A percentile compares a stretch with the other conserved stretches of the same genome.
Conservation (phyloP, 2,888 invertebrate genomes). For the Parnassius mnemosyne region DNA sequence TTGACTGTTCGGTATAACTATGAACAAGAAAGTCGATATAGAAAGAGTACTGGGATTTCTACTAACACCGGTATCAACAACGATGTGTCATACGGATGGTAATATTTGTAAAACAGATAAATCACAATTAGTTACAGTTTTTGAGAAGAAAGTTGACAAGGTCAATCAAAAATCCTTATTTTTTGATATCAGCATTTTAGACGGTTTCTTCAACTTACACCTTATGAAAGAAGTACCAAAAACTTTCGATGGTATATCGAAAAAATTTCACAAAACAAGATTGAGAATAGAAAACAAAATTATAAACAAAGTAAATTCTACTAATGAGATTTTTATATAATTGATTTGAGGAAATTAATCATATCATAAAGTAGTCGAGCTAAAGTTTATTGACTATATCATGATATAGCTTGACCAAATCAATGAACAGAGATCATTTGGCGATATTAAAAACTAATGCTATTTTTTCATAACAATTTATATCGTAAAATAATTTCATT, state of each 20-base stretch:
- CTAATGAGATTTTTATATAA: no score
- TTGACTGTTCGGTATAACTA: background rate
- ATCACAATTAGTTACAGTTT: background rate
- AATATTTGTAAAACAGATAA: background rate
- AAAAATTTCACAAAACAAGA: no score
- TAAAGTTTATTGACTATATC: no score
- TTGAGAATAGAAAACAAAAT: no score
- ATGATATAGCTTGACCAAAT: no score
- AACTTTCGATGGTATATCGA: background rate
- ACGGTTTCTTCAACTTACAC: background rate
- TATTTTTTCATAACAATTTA: no score
- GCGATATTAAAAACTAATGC: no score
- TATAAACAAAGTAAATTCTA: no score
- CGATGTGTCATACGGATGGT: background rate
- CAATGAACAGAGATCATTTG: no score
- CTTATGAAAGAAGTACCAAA: background rate
- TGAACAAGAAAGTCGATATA: background rate
- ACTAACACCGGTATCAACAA: background rate
- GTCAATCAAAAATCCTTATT: background rate
- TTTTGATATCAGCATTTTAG: background rate
- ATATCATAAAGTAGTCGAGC: no score
- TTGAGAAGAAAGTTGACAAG: background rate
- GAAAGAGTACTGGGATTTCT: background rate
- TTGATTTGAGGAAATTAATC: no score
- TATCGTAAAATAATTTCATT: no score